Base-by-base conservation (phyloP, 2,888 invertebrate genomes). In the Himalopsyche anomala region DNA sequence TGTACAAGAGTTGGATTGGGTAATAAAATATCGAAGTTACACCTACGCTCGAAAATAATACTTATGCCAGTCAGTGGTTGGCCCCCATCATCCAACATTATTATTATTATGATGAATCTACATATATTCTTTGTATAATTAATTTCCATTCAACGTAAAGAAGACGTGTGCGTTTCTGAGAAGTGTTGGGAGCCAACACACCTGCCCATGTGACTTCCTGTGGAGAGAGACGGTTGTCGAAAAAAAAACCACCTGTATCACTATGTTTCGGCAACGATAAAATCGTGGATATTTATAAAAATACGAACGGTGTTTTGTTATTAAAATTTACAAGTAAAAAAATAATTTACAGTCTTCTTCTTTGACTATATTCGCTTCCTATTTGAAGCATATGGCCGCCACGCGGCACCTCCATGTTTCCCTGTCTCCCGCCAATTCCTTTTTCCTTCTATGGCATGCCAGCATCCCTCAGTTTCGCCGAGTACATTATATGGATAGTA, bases 161-260 rank as follows among this genome's bases (percentile, higher is more conserved):
- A 74, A 74, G 74, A 74, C 74, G 74, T 74, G 74, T 74, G 36
- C 38, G 74, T 74, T 74, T 74, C 74, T 74, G 38, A 36, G 74
- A 74, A 74, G 74, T 74, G 15, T 36, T 11, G 28, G 36, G 36
- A 36, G 74, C 15, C 36, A 74, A 74, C 74, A 74, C 74, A 74
- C 74, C 74, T 74, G 74, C 38, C 15, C 15, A 11, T 51, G 36
- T 15, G 74, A 74, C 74, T 74, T 74, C 74, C 74, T 74, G 74
- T 36, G 74, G 74, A 74, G 74, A 69, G 69, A 74, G 74, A 74
- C 36, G 12, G 38, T 74, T 38, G 74, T 36, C 28, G 28, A 74
- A 28, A 45, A 42, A 28, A 42, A 69, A 74, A 74, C 36, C 74
- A 74, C 74, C 74, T 74, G 74, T 74, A 74, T 74, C 38, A 15